These are phyloP conservation scores for Brachymystax lenok DNA, from an alignment of 2,797 vertebrate genomes.

Conservation along the genomic window DNA sequence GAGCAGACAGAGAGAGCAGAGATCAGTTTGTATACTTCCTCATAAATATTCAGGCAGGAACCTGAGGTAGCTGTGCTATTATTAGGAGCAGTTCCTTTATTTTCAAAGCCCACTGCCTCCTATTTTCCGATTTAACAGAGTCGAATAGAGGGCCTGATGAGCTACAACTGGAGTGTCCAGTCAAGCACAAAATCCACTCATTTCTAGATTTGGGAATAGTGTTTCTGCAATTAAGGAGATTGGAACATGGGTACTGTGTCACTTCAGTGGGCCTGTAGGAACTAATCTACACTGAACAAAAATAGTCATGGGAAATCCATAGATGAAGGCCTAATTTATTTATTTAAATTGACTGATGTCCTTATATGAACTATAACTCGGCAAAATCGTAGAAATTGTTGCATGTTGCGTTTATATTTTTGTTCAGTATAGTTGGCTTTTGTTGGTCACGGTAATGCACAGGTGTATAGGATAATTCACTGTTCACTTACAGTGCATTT, in stretches of 20 bases:
- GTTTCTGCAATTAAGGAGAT: conserved; percentile 34
- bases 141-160: conserved; percentile 29
- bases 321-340: too few relatives aligned
- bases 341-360: too few relatives aligned
- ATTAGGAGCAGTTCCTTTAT: conserved; percentile 56
- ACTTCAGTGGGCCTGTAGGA: conserved; percentile 10
- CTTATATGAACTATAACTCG: too few relatives aligned
- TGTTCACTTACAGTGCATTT: not conserved
- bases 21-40: conserved; percentile 27
- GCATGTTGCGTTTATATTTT: too few relatives aligned
- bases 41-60: conserved; percentile 57
- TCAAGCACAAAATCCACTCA: conserved; percentile 37
- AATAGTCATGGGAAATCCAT: too few relatives aligned
- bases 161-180: conserved; percentile 30
- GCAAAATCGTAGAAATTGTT: too few relatives aligned
- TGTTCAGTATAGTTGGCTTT: not conserved
- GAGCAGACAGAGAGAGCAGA: conserved; percentile 10
- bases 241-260: not conserved
- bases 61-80: conserved; percentile 52
- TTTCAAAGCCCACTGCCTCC: conserved; percentile 24
- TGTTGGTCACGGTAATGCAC: not conserved
- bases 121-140: conserved; percentile 15
- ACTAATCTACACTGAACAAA: conserved; percentile 8
- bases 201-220: conserved; percentile 49
- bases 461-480: conserved; percentile 7